phyloP scores from a whole-genome alignment of 2,797 vertebrate genomes.

The Dromococcyx pavoninus region DNA sequence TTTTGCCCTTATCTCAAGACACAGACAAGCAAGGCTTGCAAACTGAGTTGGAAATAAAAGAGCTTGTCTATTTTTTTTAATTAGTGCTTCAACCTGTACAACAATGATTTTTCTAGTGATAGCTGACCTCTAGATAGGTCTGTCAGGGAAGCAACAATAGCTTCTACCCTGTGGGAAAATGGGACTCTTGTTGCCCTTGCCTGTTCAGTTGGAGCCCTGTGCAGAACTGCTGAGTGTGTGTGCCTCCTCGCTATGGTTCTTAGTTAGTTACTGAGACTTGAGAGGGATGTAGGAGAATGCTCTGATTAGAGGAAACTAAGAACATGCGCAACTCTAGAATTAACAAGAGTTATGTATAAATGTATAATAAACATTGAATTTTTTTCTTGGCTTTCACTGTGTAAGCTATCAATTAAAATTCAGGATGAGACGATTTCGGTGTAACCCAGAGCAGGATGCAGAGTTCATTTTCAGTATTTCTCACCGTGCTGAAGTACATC shows the following conservation, averaged over 20 bases:
- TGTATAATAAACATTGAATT: background rate
- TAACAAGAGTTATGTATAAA: background rate
- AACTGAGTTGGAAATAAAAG: background rate
- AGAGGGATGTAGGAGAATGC: background rate
- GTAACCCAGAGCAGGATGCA: background rate
- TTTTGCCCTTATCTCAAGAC: background rate
- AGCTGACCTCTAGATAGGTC: background rate
- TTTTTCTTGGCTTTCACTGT: background rate
- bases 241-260: background rate
- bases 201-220: background rate
- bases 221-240: background rate
- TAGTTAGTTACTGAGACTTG: background rate
- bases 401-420: background rate
- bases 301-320: background rate
- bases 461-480: background rate
- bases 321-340: background rate
- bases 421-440: background rate
- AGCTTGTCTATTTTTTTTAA: background rate
- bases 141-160: background rate
- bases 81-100: background rate
- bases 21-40: background rate
- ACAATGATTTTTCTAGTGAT: background rate
- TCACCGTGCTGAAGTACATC: background rate
- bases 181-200: background rate
- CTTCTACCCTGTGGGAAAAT: background rate